These are phyloP conservation scores for Deilephila porcellus DNA, from an alignment of 2,888 invertebrate species.

Conservation along the genomic window DNA sequence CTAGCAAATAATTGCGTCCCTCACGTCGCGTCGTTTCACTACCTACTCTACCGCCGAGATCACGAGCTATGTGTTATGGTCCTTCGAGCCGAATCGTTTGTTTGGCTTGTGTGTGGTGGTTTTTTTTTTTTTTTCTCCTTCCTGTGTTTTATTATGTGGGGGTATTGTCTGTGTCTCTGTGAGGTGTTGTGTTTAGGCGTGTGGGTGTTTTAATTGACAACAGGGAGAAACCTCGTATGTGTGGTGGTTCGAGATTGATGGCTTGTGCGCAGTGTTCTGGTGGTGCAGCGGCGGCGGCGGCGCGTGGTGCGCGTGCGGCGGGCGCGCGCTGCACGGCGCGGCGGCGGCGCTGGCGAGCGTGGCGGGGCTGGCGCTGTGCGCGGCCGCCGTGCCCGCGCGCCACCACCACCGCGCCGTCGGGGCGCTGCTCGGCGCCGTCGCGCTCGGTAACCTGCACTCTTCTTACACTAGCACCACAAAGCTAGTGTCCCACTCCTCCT, in stretches of 20 bases:
- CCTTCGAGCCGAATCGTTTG: too few relatives aligned
- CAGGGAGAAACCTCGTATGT: too few relatives aligned
- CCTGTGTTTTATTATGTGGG: too few relatives aligned
- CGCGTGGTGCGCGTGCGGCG: slow-evolving; percentile 55
- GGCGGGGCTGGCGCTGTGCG: slow-evolving; percentile 67
- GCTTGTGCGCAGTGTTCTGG: slow-evolving; percentile 37
- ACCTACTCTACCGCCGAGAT: not conserved
- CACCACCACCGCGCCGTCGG: slow-evolving; percentile 56
- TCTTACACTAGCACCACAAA: not conserved
- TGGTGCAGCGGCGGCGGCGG: slow-evolving; percentile 45
- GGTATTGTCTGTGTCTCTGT: too few relatives aligned
- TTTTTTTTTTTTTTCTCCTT: too few relatives aligned
- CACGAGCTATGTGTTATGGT: too few relatives aligned
- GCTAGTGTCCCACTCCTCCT: too few relatives aligned
- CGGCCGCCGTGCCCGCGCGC: slow-evolving; percentile 52
- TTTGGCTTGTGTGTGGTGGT: too few relatives aligned
- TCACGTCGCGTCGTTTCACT: not conserved
- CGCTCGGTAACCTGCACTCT: slow-evolving; percentile 57
- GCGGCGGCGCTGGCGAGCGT: slow-evolving; percentile 66
- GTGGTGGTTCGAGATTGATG: too few relatives aligned
- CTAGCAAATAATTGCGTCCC: too few relatives aligned
- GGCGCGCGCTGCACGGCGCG: slow-evolving; percentile 65
- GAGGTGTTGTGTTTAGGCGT: too few relatives aligned
- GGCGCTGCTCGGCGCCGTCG: slow-evolving; percentile 72
- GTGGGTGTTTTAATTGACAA: too few relatives aligned